Percentiles rank a stretch among this genome's conserved stretches.
phyloP scores from a whole-genome alignment of 2,888 invertebrate species.

The Watsonalla cultraria region DNA sequence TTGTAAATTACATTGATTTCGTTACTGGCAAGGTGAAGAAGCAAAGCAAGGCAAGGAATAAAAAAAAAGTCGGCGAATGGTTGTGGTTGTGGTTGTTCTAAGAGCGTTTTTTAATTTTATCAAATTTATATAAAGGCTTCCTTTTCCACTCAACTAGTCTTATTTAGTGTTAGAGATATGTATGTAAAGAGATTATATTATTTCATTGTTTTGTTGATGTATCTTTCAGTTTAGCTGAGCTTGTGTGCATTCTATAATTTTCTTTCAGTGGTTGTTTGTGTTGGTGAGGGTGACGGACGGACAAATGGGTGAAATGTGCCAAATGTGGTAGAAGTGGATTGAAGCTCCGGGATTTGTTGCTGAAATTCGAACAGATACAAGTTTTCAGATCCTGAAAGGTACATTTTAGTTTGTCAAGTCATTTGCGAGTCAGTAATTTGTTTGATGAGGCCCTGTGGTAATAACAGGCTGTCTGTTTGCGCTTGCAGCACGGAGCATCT shows the following conservation, averaged over 20 bases:
- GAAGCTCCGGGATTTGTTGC: conserved; percentile 31
- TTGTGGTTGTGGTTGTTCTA: conserved; percentile 52
- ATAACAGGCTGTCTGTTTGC: conserved; percentile 59
- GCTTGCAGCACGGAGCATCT: conserved; percentile 60
- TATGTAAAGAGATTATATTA: conserved; percentile 19
- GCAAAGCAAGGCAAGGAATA: conserved; percentile 9
- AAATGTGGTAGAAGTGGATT: conserved; percentile 61
- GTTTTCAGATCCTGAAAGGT: conserved; percentile 39
- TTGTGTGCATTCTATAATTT: conserved; percentile 43
- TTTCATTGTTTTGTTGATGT: conserved; percentile 14
- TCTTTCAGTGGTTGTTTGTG: conserved; percentile 66
- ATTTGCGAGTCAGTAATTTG: conserved; percentile 11
- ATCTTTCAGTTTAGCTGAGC: conserved; percentile 33
- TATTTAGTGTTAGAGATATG: conserved; percentile 22
- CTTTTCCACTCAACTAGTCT: conserved; percentile 18
- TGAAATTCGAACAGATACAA: conserved; percentile 27
- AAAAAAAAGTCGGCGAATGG: conserved; percentile 46
- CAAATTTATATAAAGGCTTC: conserved; percentile 15
- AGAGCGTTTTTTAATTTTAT: conserved; percentile 40
- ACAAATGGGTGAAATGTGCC: conserved; percentile 33
- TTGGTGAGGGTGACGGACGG: conserved; percentile 59
- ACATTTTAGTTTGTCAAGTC: conserved; percentile 20
- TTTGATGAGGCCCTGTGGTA: conserved; percentile 29
- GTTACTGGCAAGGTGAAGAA: conserved; percentile 1
- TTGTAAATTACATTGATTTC: neutral